Percentiles rank a stretch among this genome's conserved stretches.
These are phyloP conservation scores for Lophotriccus pileatus DNA, from an alignment of 2,797 vertebrate species.

Conservation along the genomic window DNA sequence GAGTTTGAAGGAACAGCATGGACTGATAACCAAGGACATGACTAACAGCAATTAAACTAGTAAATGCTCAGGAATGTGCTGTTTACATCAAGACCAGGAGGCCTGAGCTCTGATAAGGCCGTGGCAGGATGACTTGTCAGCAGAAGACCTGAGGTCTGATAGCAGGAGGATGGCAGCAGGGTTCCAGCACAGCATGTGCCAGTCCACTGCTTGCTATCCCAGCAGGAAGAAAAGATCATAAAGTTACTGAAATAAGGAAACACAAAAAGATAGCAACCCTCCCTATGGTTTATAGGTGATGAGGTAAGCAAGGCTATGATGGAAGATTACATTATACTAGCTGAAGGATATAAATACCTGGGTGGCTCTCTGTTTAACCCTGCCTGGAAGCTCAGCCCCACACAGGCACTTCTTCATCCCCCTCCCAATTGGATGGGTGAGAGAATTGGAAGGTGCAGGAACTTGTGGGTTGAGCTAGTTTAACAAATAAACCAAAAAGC, in stretches of 20 bases:
- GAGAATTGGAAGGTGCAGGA: neutral
- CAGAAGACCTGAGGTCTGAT: neutral
- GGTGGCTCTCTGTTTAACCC: neutral
- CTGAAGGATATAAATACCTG: neutral
- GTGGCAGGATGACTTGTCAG: neutral
- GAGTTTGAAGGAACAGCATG: neutral
- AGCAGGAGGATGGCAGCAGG: neutral
- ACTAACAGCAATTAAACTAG: neutral
- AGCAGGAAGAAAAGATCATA: neutral
- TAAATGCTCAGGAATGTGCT: conserved; percentile 30
- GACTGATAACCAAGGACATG: neutral
- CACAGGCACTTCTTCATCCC: neutral
- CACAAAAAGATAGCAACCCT: neutral
- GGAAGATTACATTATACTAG: neutral
- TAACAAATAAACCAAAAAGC: neutral
- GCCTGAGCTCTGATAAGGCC: neutral
- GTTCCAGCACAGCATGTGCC: neutral
- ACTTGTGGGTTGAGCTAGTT: neutral
- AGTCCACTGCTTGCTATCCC: neutral
- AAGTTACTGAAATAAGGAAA: neutral
- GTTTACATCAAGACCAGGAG: neutral
- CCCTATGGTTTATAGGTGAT: fast-evolving
- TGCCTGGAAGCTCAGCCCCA: neutral
- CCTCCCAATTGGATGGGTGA: neutral
- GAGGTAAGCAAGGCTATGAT: neutral